A percentile compares a stretch with the other conserved stretches of the same genome.
These are phyloP conservation scores for Bothrops jararaca DNA, from an alignment of 2,113 vertebrate species.

Conservation along the genomic window DNA sequence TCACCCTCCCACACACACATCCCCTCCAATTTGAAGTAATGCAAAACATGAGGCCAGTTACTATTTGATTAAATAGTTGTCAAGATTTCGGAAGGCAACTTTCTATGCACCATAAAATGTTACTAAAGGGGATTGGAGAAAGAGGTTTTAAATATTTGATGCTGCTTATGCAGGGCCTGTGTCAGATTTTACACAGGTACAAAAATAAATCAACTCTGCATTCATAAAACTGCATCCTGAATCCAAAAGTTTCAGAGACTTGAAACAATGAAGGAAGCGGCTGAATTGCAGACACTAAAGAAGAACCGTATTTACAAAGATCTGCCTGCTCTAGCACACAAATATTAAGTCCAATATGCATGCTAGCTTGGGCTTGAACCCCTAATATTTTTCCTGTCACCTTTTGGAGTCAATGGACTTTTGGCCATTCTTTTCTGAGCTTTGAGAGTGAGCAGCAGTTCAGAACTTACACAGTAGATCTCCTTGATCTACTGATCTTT, in stretches of 20 bases:
- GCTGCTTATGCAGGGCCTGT: background rate
- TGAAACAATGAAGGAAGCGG: background rate
- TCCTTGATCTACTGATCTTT: background rate
- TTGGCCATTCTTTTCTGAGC: background rate
- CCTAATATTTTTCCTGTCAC: background rate
- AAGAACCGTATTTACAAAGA: background rate
- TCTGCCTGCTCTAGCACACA: background rate
- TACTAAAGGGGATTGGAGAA: background rate
- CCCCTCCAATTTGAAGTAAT: background rate
- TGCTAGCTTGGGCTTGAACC: background rate
- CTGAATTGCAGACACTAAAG: background rate
- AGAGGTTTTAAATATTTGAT: background rate
- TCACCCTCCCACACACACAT: background rate
- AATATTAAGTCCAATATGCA: background rate
- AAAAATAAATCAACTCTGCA: background rate
- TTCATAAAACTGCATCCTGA: background rate
- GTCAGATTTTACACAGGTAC: background rate
- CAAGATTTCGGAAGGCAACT: background rate
- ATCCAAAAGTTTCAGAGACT: background rate
- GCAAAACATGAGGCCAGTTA: background rate
- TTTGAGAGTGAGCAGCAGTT: background rate
- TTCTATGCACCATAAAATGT: background rate
- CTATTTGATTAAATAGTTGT: background rate
- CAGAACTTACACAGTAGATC: background rate
- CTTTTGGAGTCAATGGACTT: background rate